Base-by-base conservation (phyloP, 92 coral and sea anemone species). In the Porites lobata region DNA sequence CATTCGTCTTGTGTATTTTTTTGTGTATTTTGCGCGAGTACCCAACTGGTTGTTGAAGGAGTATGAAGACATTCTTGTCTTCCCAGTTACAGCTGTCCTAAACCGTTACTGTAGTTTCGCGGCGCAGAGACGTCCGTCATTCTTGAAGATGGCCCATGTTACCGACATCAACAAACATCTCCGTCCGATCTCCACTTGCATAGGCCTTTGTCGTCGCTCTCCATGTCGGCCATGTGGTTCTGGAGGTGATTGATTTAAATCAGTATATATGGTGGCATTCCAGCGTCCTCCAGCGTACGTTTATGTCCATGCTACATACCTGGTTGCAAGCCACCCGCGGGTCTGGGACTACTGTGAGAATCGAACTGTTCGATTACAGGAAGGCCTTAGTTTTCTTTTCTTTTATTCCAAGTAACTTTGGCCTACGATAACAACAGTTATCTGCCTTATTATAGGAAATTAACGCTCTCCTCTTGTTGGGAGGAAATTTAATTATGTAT, bases 41-140 rank as follows among this genome's bases (percentile, higher is more conserved):
- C 24, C 24, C 24, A 22, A 22, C 24, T 22, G 24, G 24, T 22
- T 22, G 69, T 91, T 92, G 89, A 87, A 91, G 91, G 18, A 65
- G n/a, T 22, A 22, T 22, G 24, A 22, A 22, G 24, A 22, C 24
- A 22, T 22, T 22, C 24, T 22, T 22, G 24, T 77, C 81, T 18
- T 85, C 88, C 22, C 74, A 88, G 24, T 22, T 22, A 22, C 24
- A 22, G 24, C 24, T 22, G 24, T 22, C 24, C 24, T 22, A 22
- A 22, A 66, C 47, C 43, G 13, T 81, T 88, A 59, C 56, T 54
- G 51, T 1, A 65, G 85, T 18, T 68, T 80, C 18, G 50, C 57
- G 2, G 75, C 38, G 58, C 85, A 80, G 66, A 80, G 85, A 17
- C 83, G 59, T 26, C 72, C 83, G 13, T 1, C 70, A 2, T 29